A percentile compares a stretch with the other conserved stretches of the same genome.
Conservation (phyloP, 2,888 invertebrate genomes). For the Agriotes lineatus region DNA sequence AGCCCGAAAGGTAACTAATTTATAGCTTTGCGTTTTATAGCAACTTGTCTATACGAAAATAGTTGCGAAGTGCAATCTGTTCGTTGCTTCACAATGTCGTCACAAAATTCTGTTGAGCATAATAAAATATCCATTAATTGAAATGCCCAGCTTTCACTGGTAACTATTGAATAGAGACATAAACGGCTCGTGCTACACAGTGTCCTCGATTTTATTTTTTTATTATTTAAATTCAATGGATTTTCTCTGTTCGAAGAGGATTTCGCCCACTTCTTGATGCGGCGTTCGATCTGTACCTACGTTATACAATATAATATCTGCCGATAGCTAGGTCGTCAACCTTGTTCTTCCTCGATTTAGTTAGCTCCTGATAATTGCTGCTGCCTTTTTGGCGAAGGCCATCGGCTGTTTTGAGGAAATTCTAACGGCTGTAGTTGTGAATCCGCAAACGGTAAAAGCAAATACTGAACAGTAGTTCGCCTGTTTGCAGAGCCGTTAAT, state of each 20-base stretch:
- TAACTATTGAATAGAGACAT: too few species aligned
- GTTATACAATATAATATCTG: background rate
- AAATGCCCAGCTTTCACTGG: too few species aligned
- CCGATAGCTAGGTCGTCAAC: background rate
- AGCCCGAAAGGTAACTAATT: too few species aligned
- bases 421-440: conserved; percentile 11
- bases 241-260: conserved; percentile 8
- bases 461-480: background rate
- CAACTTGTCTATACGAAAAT: too few species aligned
- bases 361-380: background rate
- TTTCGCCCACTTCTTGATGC: conserved; percentile 15
- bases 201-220: background rate
- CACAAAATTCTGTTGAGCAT: too few species aligned
- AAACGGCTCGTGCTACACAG: too few species aligned
- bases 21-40: too few species aligned
- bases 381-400: too few species aligned
- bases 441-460: background rate
- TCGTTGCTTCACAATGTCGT: too few species aligned
- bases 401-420: too few species aligned
- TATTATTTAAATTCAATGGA: background rate
- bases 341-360: background rate
- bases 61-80: too few species aligned
- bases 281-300: background rate
- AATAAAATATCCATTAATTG: too few species aligned
- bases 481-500: background rate